Evolutionary conservation across 2,797 vertebrate species (phyloP), one percentile per base, ranked within the genome.

Genomic region (Chromobotia macracanthus): DNA sequence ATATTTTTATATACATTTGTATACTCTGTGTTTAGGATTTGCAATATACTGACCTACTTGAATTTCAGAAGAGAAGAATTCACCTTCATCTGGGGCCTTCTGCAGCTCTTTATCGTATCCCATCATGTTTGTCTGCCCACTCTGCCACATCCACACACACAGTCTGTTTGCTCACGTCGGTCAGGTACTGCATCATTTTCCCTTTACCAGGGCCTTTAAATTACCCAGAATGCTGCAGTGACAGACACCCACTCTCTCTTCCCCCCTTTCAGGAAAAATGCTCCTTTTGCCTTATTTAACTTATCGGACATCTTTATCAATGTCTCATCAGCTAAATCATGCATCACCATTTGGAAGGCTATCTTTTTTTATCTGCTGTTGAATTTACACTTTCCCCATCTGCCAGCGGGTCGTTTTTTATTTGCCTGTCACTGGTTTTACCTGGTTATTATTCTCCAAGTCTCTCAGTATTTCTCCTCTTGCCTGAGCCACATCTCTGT

Each of bases 251-350:
- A 16, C 21, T 82, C 72, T 72, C 48, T 28, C 61, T 8, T n/a
- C 51, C 44, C 67, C 64, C 31, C 21, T 21, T 48, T 25, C 25
- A 38, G 28, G 19, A 35, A 25, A 61, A 63, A 41, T 68, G 19
- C 35, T 46, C 35, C 28, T 38, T 41, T 23, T 55, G n/a, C 1
- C 21, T 77, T 1, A 1, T 71, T 75, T 73, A 83, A 83, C 79
- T 58, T 38, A 12, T 0, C 46, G 16, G 58, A 83, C 69, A 84
- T 50, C 35, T 84, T 87, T 77, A 88, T 76, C 16, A 25, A 72
- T 50, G 38, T 79, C 60, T n/a, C 71, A 67, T 87, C 53, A 50
- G 44, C 74, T 89, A 84, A 88, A 89, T 91, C 86, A 87, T 60
- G 71, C 1, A 11, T n/a, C n/a, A n/a, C n/a, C n/a, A n/a, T n/a